Evolutionary conservation across 2,113 vertebrate genomes (phyloP).

Genomic region (Setophaga coronata): DNA sequence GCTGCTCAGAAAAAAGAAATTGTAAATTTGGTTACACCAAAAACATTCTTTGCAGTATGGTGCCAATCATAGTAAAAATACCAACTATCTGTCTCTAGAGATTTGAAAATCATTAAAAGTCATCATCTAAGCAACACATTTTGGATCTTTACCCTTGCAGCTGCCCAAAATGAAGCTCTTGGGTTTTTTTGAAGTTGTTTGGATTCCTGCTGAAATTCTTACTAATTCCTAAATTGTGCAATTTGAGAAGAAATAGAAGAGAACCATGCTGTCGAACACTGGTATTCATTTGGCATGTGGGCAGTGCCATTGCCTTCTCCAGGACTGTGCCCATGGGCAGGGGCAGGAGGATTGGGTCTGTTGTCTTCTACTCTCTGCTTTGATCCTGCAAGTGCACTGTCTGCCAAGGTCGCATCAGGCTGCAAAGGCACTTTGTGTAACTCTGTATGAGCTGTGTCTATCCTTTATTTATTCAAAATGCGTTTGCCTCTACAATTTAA

Average conservation of each 20-base stretch:
- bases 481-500: slow-evolving; percentile 32
- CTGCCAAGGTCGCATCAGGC: neutral
- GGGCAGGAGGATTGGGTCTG: slow-evolving; percentile 57
- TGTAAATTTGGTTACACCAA: neutral
- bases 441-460: slow-evolving; percentile 24
- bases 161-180: neutral
- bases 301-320: neutral
- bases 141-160: neutral
- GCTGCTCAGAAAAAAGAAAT: neutral
- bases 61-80: neutral
- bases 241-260: neutral
- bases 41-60: neutral
- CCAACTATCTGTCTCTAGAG: neutral
- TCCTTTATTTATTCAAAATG: slow-evolving; percentile 45
- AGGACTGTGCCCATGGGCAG: neutral
- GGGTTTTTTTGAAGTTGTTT: neutral
- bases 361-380: neutral
- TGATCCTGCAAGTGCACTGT: neutral
- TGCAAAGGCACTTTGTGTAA: slow-evolving; percentile 22
- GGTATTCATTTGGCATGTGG: neutral
- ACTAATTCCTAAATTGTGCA: neutral
- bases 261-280: neutral
- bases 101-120: neutral
- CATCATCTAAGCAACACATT: neutral
- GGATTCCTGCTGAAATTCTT: neutral